Evolutionary conservation across 2,888 invertebrate species (phyloP).

Genomic region (Tetrapedia diversipes): DNA sequence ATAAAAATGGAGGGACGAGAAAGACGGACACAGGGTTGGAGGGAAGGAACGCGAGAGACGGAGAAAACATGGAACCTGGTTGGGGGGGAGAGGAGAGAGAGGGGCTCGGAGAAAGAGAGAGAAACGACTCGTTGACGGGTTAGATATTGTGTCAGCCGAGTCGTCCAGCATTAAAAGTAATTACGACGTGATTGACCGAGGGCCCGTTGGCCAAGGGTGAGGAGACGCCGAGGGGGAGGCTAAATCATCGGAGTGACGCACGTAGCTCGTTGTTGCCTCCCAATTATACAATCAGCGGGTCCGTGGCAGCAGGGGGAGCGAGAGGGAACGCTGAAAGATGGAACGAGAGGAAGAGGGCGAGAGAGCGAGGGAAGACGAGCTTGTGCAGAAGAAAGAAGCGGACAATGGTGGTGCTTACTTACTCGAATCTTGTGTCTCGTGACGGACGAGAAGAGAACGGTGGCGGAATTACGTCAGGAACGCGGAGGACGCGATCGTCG

Average conservation of each 20-base stretch:
- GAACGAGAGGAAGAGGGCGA: constrained; percentile 29
- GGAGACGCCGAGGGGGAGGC: constrained; percentile 74
- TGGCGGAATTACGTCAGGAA: constrained; percentile 69
- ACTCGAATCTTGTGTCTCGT: constrained; percentile 44
- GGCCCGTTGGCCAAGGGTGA: constrained; percentile 76
- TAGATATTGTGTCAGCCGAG: constrained; percentile 82
- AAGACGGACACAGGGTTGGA: constrained; percentile 21
- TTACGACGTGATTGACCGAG: constrained; percentile 82
- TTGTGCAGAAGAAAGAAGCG: constrained; percentile 33
- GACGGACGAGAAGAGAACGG: constrained; percentile 51
- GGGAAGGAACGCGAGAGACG: constrained; percentile 28
- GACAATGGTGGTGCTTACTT: constrained; percentile 44
- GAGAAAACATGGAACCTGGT: too few relatives aligned
- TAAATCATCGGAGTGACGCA: constrained; percentile 82
- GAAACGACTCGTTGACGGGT: constrained; percentile 78
- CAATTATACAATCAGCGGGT: constrained; percentile 80
- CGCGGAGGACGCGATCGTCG: constrained; percentile 60
- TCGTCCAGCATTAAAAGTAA: constrained; percentile 82
- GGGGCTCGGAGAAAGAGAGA: constrained; percentile 44
- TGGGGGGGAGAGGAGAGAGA: constrained; percentile 19
- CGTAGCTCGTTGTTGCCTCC: constrained; percentile 82
- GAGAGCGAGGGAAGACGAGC: constrained; percentile 13
- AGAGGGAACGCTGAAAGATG: constrained; percentile 26
- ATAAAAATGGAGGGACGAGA: constrained; percentile 45
- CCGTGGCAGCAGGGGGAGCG: constrained; percentile 28